These are phyloP conservation scores for Euzophera pinguis DNA, from an alignment of 2,888 invertebrate species.

Conservation along the genomic window DNA sequence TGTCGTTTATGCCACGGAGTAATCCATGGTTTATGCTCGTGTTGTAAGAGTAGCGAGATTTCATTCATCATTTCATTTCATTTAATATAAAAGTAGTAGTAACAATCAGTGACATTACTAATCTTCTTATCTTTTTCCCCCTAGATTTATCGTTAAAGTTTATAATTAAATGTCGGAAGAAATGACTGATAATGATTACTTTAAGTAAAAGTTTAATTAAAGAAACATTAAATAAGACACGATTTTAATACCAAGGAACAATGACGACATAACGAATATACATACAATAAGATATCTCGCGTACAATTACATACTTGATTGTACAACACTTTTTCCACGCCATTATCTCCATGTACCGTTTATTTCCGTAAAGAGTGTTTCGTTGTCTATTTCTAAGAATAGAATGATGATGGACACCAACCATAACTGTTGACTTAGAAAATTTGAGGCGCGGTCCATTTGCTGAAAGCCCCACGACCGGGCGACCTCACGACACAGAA, in stretches of 20 bases:
- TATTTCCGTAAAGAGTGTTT: constrained; percentile 6
- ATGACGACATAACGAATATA: constrained; percentile 6
- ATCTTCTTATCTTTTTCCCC: no score
- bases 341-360: constrained; percentile 6
- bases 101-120: no score
- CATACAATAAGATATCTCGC: constrained; percentile 8
- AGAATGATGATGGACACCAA: constrained; percentile 22
- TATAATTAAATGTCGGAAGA: no score
- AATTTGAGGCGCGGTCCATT: constrained; percentile 53
- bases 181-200: no score
- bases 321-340: constrained; percentile 10
- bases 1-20: no score
- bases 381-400: constrained; percentile 19
- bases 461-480: constrained; percentile 40
- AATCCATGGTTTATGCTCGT: no score
- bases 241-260: background rate
- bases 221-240: background rate
- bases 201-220: background rate
- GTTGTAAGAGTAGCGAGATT: no score
- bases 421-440: constrained; percentile 36
- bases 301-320: background rate
- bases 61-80: no score
- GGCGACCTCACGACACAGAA: background rate
- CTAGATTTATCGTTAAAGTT: no score
- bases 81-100: no score